Evolutionary conservation across 2,888 invertebrate genomes (phyloP).

Genomic region (Callosobruchus maculatus): DNA sequence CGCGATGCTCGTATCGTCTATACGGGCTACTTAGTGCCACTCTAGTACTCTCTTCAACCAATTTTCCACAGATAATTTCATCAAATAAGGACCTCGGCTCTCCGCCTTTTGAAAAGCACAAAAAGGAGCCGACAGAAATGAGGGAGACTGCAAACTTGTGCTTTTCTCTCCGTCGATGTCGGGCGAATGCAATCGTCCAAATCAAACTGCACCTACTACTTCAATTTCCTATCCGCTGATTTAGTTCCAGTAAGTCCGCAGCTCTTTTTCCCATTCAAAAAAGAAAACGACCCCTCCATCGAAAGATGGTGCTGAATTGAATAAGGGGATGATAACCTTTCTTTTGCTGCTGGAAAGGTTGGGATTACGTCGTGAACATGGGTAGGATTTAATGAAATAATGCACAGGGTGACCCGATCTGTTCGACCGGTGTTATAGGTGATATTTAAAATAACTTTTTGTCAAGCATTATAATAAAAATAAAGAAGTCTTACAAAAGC

Average conservation of each 20-base stretch:
- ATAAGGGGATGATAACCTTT: background rate
- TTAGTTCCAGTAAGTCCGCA: background rate
- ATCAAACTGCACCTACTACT: background rate
- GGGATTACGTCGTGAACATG: background rate
- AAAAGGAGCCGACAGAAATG: background rate
- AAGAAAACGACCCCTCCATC: background rate
- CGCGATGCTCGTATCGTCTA: background rate
- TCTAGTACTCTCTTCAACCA: background rate
- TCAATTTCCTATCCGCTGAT: background rate
- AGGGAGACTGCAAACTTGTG: background rate
- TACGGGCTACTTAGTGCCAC: background rate
- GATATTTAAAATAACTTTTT: too few relatives aligned
- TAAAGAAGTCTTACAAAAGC: too few relatives aligned
- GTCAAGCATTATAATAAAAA: too few relatives aligned
- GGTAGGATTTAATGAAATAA: background rate
- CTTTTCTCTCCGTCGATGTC: background rate
- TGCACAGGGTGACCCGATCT: background rate
- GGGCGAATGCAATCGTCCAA: background rate
- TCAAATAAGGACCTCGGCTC: background rate
- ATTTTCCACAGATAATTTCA: background rate
- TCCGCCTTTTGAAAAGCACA: background rate
- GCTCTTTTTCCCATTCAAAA: background rate
- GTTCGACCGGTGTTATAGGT: too few relatives aligned
- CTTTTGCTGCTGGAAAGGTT: background rate
- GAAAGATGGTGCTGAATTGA: background rate